Conservation (phyloP, 2,888 invertebrate species). For the Nymphalis polychloros region DNA sequence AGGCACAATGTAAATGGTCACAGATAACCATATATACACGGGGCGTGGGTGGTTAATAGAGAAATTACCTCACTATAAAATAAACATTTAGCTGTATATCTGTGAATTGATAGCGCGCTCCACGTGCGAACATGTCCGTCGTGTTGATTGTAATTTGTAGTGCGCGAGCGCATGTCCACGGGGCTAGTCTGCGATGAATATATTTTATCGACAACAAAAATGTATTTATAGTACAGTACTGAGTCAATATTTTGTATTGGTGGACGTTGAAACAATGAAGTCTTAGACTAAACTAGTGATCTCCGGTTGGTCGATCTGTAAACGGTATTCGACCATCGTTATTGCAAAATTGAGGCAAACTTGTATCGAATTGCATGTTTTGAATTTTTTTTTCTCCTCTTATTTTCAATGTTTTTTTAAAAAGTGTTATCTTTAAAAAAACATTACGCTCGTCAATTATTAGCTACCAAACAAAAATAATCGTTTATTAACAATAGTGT, state of each 20-base stretch:
- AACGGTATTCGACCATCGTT: no score
- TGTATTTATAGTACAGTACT: constrained; percentile 9
- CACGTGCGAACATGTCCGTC: constrained; percentile 75
- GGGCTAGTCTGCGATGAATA: constrained; percentile 56
- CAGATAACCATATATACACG: constrained; percentile 18
- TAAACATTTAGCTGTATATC: constrained; percentile 60
- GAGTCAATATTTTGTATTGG: constrained; percentile 9
- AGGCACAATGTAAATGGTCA: constrained; percentile 13
- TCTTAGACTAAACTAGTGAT: background rate
- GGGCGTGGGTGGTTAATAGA: constrained; percentile 66
- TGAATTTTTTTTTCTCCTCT: no score
- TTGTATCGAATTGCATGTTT: no score
- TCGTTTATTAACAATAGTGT: no score
- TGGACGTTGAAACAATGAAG: background rate
- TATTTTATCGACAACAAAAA: constrained; percentile 26
- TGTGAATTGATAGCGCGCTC: constrained; percentile 75
- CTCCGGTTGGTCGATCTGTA: background rate
- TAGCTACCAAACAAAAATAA: no score
- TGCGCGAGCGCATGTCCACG: constrained; percentile 67
- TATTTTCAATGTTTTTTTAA: no score
- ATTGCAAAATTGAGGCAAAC: no score
- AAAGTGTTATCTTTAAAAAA: no score
- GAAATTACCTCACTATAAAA: constrained; percentile 75
- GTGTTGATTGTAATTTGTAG: constrained; percentile 82
- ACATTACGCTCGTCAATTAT: no score